Evolutionary conservation across 1,140 invertebrate species (phyloP).

Genomic region (Oedothorax gibbosus): DNA sequence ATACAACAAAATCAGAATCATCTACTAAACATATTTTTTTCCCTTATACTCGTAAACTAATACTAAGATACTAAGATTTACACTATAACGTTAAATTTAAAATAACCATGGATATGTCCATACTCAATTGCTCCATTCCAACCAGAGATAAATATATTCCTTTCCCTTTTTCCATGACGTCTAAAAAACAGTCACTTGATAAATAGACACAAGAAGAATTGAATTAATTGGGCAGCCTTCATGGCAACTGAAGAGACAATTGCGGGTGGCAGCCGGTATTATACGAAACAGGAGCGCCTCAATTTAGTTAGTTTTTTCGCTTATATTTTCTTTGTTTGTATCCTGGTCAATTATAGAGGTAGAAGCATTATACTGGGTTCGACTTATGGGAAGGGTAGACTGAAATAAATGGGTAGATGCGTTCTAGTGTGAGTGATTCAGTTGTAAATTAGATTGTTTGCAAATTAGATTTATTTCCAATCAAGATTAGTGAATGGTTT

Average conservation of each 20-base stretch:
- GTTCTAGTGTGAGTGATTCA: neutral
- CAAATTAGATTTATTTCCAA: neutral
- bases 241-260: slow-evolving; percentile 23
- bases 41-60: too few species aligned
- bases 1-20: too few species aligned
- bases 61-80: too few species aligned
- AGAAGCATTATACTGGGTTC: neutral
- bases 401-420: neutral
- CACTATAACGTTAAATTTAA: too few species aligned
- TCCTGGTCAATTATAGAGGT: neutral
- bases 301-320: slow-evolving; percentile 1
- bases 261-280: slow-evolving; percentile 22
- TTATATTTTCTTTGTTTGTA: neutral
- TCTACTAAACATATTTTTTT: too few species aligned
- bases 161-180: neutral
- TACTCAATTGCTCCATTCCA: neutral
- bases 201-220: slow-evolving; percentile 13
- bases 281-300: neutral
- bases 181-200: slow-evolving; percentile 6
- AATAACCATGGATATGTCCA: too few species aligned
- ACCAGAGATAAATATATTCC: neutral
- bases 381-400: neutral
- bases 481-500: neutral
- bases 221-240: slow-evolving; percentile 11
- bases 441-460: slow-evolving; percentile 18